These are phyloP conservation scores for Percina caprodes DNA, from an alignment of 2,113 vertebrate genomes.

Conservation along the genomic window DNA sequence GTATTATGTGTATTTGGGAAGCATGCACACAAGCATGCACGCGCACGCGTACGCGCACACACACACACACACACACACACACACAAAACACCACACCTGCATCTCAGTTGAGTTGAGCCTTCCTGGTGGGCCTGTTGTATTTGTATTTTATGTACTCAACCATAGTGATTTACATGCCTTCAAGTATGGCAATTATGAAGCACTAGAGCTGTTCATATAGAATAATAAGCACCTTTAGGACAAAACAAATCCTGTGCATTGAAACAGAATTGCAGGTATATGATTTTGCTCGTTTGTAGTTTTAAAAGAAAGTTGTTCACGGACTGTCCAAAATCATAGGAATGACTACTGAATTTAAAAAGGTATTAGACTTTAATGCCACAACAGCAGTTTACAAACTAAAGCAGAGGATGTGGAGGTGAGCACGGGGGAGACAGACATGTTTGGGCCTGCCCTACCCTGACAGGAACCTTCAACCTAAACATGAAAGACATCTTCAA, in stretches of 20 bases:
- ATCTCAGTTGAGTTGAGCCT: constrained; percentile 40
- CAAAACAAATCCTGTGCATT: constrained; percentile 6
- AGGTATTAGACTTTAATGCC: constrained; percentile 50
- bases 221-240: constrained; percentile 36
- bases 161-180: constrained; percentile 26
- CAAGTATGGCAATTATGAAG: constrained; percentile 25
- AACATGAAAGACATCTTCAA: constrained; percentile 83
- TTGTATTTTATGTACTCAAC: neutral
- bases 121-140: constrained; percentile 36
- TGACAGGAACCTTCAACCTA: constrained; percentile 77
- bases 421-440: constrained; percentile 49
- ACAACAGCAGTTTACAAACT: constrained; percentile 38
- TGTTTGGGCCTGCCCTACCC: constrained; percentile 73
- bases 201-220: constrained; percentile 36
- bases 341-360: constrained; percentile 24
- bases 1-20: neutral
- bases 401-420: constrained; percentile 47
- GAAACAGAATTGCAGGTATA: constrained; percentile 19
- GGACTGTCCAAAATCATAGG: constrained; percentile 9
- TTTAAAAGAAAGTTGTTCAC: constrained; percentile 35
- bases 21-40: neutral
- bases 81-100: constrained; percentile 40
- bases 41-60: neutral
- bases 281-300: neutral
- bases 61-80: constrained; percentile 4